Conservation (phyloP, 1,140 invertebrate genomes). For the Yoshiicerus persimilis region DNA sequence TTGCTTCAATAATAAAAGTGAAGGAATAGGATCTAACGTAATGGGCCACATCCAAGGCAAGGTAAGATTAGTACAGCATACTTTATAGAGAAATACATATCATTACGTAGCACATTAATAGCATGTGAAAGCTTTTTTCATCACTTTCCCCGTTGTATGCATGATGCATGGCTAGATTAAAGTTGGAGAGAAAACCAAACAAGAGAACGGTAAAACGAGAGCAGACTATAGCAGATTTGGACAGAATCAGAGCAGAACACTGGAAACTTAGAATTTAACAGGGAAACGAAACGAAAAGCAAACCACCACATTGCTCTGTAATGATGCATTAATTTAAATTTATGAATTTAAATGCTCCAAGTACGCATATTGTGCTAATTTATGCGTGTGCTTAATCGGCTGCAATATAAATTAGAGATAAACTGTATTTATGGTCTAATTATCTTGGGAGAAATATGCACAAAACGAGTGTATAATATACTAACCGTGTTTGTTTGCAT, state of each 20-base stretch:
- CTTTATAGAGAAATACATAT: not conserved
- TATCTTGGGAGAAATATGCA: not conserved
- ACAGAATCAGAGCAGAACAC: not conserved
- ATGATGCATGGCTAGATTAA: not conserved
- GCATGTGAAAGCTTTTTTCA: not conserved
- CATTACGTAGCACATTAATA: not conserved
- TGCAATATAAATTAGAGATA: conserved; percentile 21
- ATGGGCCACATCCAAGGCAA: not conserved
- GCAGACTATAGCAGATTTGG: not conserved
- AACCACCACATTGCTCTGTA: conserved; percentile 3
- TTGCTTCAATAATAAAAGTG: too few relatives aligned
- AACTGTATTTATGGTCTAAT: conserved; percentile 17
- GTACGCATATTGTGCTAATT: not conserved
- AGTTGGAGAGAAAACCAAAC: not conserved
- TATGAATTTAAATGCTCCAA: conserved; percentile 32
- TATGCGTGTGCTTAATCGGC: conserved; percentile 7
- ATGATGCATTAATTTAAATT: conserved; percentile 43
- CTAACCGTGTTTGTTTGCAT: not conserved
- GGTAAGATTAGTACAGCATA: too few relatives aligned
- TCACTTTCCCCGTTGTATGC: not conserved
- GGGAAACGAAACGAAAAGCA: not conserved
- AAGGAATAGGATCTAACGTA: not conserved
- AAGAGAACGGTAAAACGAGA: not conserved
- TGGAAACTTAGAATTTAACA: not conserved
- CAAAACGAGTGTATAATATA: not conserved